Base-by-base conservation (phyloP, 2,113 vertebrate species). In the Zosterops hypoxanthus region DNA sequence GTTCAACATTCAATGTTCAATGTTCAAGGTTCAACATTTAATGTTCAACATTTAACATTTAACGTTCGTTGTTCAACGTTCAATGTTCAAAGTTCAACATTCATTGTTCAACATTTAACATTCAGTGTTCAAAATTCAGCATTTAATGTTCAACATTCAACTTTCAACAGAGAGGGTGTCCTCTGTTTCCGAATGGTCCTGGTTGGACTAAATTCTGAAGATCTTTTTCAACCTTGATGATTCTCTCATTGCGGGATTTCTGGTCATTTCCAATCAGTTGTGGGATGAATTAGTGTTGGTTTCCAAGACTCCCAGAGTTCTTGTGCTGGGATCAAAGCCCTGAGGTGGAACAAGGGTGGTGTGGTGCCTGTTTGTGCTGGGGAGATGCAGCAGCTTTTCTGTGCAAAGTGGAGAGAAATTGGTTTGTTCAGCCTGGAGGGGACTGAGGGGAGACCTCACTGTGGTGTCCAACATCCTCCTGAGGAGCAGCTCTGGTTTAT, bases 31-130 rank as follows among this genome's bases (percentile, higher is more conserved):
- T 31, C 17, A 31, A 11, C 7, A 5, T 55, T 31, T 7, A 47
- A 9, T 2, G 1, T 66, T 66, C 22, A 47, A 18, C 0, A 9
- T 13, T 25, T 31, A 66, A 7, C 0, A 2, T 19, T 47, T 31
- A 47, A 4, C 7, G 8, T 47, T 59, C 42, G 34, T 5, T 6
- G 8, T 61, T 39, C 59, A 61, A 5, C 6, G 4, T 31, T 55
- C 18, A 55, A 31, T 6, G 8, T 61, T 39, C 59, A 61, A 5
- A 4, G 4, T 31, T 55, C 18, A 55, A 31, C 17, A 12, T 18
- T 18, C 26, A 10, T 2, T 12, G 14, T 50, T 50, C 49, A 29
- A 29, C 16, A 11, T 20, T 49, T 8, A 20, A 36, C 36, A 2
- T 46, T 66, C 64, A 47, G 5, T 3, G 0, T 66, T 66, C 22